phyloP scores from a whole-genome alignment of 53 echinoderm and acorn worm species.

The Arbacia lixula region DNA sequence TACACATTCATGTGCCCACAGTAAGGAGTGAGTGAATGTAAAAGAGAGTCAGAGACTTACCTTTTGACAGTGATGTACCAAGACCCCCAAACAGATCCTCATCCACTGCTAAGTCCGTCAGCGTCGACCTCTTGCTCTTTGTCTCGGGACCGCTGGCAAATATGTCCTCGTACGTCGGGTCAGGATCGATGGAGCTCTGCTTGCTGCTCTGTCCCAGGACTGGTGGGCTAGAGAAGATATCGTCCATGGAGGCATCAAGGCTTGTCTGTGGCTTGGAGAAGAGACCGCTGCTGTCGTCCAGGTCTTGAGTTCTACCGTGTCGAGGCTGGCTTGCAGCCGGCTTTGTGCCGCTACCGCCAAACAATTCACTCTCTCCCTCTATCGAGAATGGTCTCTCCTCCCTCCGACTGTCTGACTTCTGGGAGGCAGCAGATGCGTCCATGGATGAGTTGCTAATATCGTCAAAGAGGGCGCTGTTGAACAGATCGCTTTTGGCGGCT shows the following conservation, averaged over 20 bases:
- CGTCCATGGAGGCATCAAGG: slow-evolving; percentile 45
- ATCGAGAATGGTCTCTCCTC: slow-evolving; percentile 51
- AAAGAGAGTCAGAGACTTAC: neutral
- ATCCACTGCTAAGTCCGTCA: slow-evolving; percentile 56
- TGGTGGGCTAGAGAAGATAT: slow-evolving; percentile 41
- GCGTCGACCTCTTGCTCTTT: slow-evolving; percentile 47
- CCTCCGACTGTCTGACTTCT: neutral
- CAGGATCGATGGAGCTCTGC: slow-evolving; percentile 2
- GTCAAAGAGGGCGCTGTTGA: neutral
- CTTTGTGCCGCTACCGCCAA: neutral
- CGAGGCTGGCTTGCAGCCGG: neutral
- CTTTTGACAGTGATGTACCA: slow-evolving; percentile 3
- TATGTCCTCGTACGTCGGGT: slow-evolving; percentile 45
- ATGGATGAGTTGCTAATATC: neutral
- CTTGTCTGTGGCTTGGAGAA: slow-evolving; percentile 4
- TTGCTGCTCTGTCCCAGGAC: slow-evolving; percentile 25
- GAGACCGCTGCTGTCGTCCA: neutral
- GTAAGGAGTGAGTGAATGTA: neutral
- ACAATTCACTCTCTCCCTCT: slow-evolving; percentile 39
- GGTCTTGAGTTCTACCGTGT: slow-evolving; percentile 31
- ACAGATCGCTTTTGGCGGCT: neutral
- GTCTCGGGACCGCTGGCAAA: slow-evolving; percentile 21
- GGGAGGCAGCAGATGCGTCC: neutral
- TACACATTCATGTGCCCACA: no score
- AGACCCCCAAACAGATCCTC: slow-evolving; percentile 71